Evolutionary conservation across 2,797 vertebrate genomes (phyloP).

Genomic region (Propithecus deckenii): DNA sequence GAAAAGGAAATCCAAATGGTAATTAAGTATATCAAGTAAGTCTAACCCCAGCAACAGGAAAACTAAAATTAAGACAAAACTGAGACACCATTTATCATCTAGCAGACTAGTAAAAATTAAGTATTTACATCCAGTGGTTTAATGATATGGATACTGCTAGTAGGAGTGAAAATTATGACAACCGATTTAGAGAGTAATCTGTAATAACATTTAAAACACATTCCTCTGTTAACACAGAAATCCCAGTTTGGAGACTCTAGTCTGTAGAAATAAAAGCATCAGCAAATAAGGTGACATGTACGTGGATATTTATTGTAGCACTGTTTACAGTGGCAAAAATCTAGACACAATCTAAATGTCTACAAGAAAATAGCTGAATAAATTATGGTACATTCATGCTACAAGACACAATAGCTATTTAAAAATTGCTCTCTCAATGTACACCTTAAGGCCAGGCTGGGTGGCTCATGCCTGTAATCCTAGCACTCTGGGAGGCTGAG

Average conservation of each 20-base stretch:
- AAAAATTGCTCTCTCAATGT: not conserved
- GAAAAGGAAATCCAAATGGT: constrained; percentile 21
- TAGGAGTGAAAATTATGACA: not conserved
- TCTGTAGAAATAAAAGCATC: constrained; percentile 12
- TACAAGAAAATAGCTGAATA: not conserved
- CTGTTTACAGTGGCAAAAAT: not conserved
- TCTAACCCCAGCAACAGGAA: not conserved
- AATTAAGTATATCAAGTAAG: not conserved
- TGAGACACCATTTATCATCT: not conserved
- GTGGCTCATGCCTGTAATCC: too few species aligned
- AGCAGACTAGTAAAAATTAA: constrained; percentile 29
- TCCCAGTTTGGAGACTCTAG: not conserved
- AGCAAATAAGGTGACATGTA: not conserved
- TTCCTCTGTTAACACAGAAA: constrained; percentile 28
- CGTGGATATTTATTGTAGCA: not conserved
- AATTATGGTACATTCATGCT: not conserved
- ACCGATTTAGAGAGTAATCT: not conserved
- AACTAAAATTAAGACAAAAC: constrained; percentile 44
- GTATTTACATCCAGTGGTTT: not conserved
- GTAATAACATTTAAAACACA: constrained; percentile 3
- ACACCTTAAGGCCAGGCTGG: too few species aligned
- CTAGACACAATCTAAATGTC: not conserved
- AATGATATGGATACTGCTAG: not conserved
- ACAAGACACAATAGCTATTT: not conserved
- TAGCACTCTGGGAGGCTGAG: too few species aligned